A percentile compares a stretch with the other conserved stretches of the same genome.
These are phyloP conservation scores for Bradypodion pumilum DNA, from an alignment of 2,797 vertebrate genomes.

Conservation along the genomic window DNA sequence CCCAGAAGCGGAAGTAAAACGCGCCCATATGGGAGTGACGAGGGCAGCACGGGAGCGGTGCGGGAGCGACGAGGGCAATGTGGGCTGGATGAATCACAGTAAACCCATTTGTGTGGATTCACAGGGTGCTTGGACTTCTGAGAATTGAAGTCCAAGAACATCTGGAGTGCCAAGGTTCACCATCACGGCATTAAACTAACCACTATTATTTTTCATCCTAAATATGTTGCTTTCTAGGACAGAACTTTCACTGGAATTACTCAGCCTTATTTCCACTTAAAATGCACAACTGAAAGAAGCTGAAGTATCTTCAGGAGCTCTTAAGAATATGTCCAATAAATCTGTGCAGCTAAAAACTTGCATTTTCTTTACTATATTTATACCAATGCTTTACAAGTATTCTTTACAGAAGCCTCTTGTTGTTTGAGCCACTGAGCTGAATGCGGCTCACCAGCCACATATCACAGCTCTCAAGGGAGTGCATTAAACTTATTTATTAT, in stretches of 20 bases:
- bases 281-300: background rate
- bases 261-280: background rate
- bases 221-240: background rate
- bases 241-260: background rate
- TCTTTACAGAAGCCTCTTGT: too few relatives aligned
- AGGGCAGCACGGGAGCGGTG: too few relatives aligned
- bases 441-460: background rate
- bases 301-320: background rate
- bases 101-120: too few relatives aligned
- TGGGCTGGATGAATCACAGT: too few relatives aligned
- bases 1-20: too few relatives aligned
- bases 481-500: background rate
- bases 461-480: background rate
- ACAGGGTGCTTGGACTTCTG: too few relatives aligned
- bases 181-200: too few relatives aligned
- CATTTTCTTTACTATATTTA: background rate
- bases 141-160: too few relatives aligned
- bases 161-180: too few relatives aligned
- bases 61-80: too few relatives aligned
- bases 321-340: background rate
- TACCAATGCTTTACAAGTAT: background rate
- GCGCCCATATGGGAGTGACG: too few relatives aligned
- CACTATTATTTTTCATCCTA: background rate
- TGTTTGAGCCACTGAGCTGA: background rate
- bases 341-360: too few relatives aligned